Evolutionary conservation across 2,797 vertebrate species (phyloP), one percentile per base, ranked within the genome.

Genomic region (Hirundo rustica): DNA sequence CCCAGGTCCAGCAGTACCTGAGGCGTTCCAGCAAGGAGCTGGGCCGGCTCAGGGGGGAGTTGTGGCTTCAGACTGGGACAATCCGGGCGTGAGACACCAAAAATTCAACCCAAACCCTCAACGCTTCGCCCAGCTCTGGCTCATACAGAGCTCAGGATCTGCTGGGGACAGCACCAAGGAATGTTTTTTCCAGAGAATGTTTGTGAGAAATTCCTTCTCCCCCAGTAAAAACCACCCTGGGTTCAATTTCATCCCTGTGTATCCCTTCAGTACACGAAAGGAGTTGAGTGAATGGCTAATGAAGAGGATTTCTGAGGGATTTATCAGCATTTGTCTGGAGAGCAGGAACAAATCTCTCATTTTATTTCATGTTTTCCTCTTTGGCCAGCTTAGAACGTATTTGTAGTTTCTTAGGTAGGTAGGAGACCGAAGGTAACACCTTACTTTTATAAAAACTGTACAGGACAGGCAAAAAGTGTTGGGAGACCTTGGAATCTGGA

Each of bases 361-460:
- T 96, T 94, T 88, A 91, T 95, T 95, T 96, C 67, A 53, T 36
- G 45, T 93, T 95, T 96, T 88, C 81, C 90, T 88, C 89, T 95
- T 94, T 81, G 86, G 92, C 83, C 86, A 93, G 91, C 82, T 87
- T 86, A 62, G 93, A 84, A 82, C 51, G 20, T 55, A 67, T 36
- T 96, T 97, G 77, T 97, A 90, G 88, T 94, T 97, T 97, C 93
- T 81, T 97, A 85, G 93, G 50, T 93, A 89, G 95, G 14, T 89
- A 81, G 89, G 66, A 89, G 85, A 92, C 47, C 32, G 79, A 95
- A 94, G 87, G 81, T 96, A 95, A 96, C 7, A 7, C 95, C 92
- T 89, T 94, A 73, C 96, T 98, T 98, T 97, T 92, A 89, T 96
- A 97, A 88, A 94, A 97, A 78, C 85, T 95, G 64, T 97, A 84